Evolutionary conservation across 92 coral and sea anemone species (phyloP), one percentile per base, ranked within the genome.

Genomic region (Hydrozoanthus gracilis): DNA sequence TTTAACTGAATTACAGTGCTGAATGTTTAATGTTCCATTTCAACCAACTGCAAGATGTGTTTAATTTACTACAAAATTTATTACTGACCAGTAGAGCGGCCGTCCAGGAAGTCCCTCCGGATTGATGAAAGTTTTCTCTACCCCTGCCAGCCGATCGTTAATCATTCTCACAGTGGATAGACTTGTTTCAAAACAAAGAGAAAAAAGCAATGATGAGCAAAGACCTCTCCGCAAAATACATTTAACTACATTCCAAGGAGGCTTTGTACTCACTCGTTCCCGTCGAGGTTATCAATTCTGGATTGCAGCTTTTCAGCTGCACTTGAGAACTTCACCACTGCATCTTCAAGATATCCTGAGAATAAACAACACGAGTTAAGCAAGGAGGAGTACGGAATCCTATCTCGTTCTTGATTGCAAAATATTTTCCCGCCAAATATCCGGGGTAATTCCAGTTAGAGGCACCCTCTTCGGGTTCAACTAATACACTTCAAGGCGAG

Each of bases 41-140:
- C 39, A 27, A 27, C 39, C 39, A 27, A 27, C 39, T 27, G 39
- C 39, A 27, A 27, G 39, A 27, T 27, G 39, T 27, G 39, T 27
- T 27, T 27, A 27, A 27, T 27, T 27, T 27, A 27, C 39, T 27
- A 27, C 39, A 27, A 27, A 27, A 27, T 2, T 27, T 27, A 27
- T 27, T 27, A 55, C 94, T 51, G 72, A 94, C 98, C 98, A 94
- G 88, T 94, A 94, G 49, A 94, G 77, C 68, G 98, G 98, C 51
- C 98, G 83, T 87, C 92, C 94, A 4, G 98, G 98, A 50, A 94
- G 88, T 11, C 98, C 98, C 15, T 90, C 98, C 17, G 93, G 84
- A 78, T 94, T 94, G 45, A 92, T 65, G 61, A 94, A 94, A 68
- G 93, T 90, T 84, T 94, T 94, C 82, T 94, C 98, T 72, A 94